Percentiles rank a stretch among this genome's conserved stretches.
These are phyloP conservation scores for Megathymus violae DNA, from an alignment of 1,140 invertebrate genomes.

Conservation along the genomic window DNA sequence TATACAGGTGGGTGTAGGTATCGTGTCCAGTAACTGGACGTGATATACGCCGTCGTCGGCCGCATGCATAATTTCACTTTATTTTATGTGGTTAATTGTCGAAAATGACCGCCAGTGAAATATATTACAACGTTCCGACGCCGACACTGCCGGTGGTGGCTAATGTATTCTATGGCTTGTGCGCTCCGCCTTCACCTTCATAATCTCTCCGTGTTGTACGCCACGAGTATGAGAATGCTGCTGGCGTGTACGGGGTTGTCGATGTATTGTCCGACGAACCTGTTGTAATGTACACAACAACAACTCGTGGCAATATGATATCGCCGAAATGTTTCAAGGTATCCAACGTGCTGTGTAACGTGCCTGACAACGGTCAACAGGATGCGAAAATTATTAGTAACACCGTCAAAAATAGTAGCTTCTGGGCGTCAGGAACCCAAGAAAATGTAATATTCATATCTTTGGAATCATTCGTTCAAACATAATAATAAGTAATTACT, in stretches of 20 bases:
- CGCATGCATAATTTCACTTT: conserved; percentile 83
- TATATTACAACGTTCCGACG: conserved; percentile 74
- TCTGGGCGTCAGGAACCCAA: too few relatives aligned
- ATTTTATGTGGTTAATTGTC: conserved; percentile 84
- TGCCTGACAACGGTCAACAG: too few relatives aligned
- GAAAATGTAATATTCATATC: too few relatives aligned
- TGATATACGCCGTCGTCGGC: conserved; percentile 82
- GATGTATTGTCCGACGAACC: too few relatives aligned
- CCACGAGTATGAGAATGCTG: conserved; percentile 8
- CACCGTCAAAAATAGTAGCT: too few relatives aligned
- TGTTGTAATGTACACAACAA: too few relatives aligned
- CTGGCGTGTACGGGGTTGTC: conserved; percentile 1
- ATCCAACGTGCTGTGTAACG: too few relatives aligned
- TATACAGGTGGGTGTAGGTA: conserved; percentile 77
- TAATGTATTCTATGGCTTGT: conserved; percentile 77
- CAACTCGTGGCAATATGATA: too few relatives aligned
- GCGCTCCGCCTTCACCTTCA: conserved; percentile 62
- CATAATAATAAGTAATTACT: too few relatives aligned
- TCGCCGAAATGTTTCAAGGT: too few relatives aligned
- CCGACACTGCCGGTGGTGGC: conserved; percentile 63
- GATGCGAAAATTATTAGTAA: too few relatives aligned
- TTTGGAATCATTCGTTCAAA: too few relatives aligned
- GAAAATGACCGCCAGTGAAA: conserved; percentile 82
- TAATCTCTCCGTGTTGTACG: conserved; percentile 57
- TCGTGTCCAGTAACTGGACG: conserved; percentile 81